Percentiles rank a stretch among this genome's conserved stretches.
These are phyloP conservation scores for Platyura marginata DNA, from an alignment of 1,140 invertebrate genomes.

Conservation along the genomic window DNA sequence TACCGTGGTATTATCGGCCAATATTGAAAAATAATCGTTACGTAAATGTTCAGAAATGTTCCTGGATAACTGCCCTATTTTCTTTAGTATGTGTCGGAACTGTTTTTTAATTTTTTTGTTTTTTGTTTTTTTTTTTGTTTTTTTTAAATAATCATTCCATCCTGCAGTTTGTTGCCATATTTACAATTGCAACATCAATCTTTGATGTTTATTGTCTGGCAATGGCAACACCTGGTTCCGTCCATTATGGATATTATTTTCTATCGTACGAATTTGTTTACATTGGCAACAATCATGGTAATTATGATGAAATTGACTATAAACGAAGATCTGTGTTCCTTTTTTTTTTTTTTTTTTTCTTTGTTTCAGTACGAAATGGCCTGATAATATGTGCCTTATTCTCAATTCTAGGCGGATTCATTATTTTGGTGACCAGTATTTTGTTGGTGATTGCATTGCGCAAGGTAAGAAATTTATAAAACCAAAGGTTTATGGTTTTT, in stretches of 20 bases:
- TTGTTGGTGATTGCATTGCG: slow-evolving; percentile 64
- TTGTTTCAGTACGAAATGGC: slow-evolving; percentile 63
- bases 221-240: slow-evolving; percentile 70
- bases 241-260: slow-evolving; percentile 78
- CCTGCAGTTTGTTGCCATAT: slow-evolving; percentile 63
- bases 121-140: slow-evolving; percentile 2
- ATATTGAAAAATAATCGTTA: slow-evolving; percentile 56
- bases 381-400: slow-evolving; percentile 73
- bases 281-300: slow-evolving; percentile 75
- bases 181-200: slow-evolving; percentile 58
- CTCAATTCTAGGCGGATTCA: slow-evolving; percentile 53
- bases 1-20: slow-evolving; percentile 69
- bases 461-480: too few relatives aligned
- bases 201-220: slow-evolving; percentile 83
- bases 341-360: too few relatives aligned
- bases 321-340: too few relatives aligned
- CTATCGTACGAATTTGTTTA: slow-evolving; percentile 91
- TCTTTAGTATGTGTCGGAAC: slow-evolving; percentile 39
- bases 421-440: slow-evolving; percentile 59
- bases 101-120: not conserved
- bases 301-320: too few relatives aligned
- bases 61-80: slow-evolving; percentile 51
- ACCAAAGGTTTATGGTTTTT: too few relatives aligned
- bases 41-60: slow-evolving; percentile 59
- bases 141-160: slow-evolving; percentile 21